phyloP scores from a whole-genome alignment of 2,113 vertebrate genomes.

The Aldabrachelys gigantea region DNA sequence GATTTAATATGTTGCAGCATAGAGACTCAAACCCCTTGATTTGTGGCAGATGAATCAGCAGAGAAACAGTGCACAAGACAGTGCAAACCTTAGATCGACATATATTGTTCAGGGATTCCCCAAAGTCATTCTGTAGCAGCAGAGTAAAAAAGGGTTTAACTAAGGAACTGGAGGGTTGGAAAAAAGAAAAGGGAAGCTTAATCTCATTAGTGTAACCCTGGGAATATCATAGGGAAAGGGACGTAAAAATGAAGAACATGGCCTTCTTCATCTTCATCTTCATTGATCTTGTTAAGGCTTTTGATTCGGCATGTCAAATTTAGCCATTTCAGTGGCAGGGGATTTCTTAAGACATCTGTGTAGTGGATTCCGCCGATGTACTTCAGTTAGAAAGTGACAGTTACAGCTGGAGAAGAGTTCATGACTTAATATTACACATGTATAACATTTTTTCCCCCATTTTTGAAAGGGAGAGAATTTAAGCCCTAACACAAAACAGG shows the following conservation, averaged over 20 bases:
- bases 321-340: background rate
- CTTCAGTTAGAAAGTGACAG: background rate
- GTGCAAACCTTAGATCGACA: conserved; percentile 41
- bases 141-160: background rate
- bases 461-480: background rate
- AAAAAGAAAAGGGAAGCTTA: background rate
- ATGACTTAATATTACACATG: background rate
- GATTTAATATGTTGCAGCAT: conserved; percentile 49
- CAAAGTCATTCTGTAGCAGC: conserved; percentile 27
- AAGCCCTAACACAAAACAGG: background rate
- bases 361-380: background rate
- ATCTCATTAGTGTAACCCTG: background rate
- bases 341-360: background rate
- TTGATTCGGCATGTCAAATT: conserved; percentile 6
- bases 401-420: background rate
- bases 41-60: conserved; percentile 57
- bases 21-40: conserved; percentile 57
- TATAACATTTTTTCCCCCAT: background rate
- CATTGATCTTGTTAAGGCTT: conserved; percentile 9
- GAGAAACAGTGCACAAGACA: conserved; percentile 34
- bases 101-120: conserved; percentile 34
- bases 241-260: background rate
- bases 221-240: background rate
- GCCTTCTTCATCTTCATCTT: background rate
- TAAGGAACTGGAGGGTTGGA: background rate